Evolutionary conservation across 2,888 invertebrate species (phyloP).

Genomic region (Apamea anceps): DNA sequence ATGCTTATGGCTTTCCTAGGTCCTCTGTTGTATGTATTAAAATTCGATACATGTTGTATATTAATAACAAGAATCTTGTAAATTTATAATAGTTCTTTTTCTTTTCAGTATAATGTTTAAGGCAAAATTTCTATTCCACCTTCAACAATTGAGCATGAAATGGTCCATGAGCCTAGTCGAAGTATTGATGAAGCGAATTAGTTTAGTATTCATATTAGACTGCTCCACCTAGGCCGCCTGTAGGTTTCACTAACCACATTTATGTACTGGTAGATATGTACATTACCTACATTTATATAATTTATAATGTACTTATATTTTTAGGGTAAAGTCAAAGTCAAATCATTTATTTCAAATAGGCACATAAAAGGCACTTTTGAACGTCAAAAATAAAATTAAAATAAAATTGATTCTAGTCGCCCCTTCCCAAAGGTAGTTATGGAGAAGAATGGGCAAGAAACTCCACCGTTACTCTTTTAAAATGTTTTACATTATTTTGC

Average conservation of each 20-base stretch:
- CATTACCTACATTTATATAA: background rate
- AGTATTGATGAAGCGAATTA: background rate
- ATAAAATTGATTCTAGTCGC: no score
- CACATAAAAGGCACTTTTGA: no score
- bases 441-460: no score
- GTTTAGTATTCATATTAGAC: background rate
- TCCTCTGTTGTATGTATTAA: constrained; percentile 13
- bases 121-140: constrained; percentile 10
- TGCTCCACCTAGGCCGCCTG: constrained; percentile 4
- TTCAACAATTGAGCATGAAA: constrained; percentile 12
- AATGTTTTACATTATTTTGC: no score
- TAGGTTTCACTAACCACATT: constrained; percentile 20
- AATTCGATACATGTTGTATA: constrained; percentile 10
- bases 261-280: background rate
- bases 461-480: no score
- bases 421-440: no score
- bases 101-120: constrained; percentile 5
- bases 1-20: constrained; percentile 5
- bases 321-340: constrained; percentile 16
- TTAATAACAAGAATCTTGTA: constrained; percentile 12
- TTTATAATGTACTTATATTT: constrained; percentile 26
- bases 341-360: no score
- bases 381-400: no score
- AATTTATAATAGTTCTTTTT: constrained; percentile 8
- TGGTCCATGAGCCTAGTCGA: background rate